A percentile compares a stretch with the other conserved stretches of the same genome.
phyloP scores from a whole-genome alignment of 1,140 invertebrate genomes.

The Drosophila repleta region DNA sequence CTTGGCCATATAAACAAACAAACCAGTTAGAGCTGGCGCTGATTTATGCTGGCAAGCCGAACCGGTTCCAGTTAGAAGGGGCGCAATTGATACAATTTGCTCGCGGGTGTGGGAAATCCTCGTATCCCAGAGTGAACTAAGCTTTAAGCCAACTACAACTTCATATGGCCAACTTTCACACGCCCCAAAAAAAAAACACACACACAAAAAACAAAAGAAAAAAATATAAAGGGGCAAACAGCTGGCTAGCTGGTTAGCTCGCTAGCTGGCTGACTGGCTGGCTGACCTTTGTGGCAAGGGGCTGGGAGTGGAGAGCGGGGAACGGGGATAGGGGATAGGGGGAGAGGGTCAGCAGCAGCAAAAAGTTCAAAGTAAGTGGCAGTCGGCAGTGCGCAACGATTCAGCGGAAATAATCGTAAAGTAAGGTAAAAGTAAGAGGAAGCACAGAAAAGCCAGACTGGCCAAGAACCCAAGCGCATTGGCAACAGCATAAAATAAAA shows the following conservation, averaged over 20 bases:
- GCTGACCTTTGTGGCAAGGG: neutral
- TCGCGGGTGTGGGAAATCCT: constrained; percentile 69
- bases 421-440: constrained; percentile 55
- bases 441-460: constrained; percentile 7
- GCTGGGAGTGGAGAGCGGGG: neutral
- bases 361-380: constrained; percentile 74
- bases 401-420: constrained; percentile 81
- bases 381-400: constrained; percentile 62
- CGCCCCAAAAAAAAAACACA: constrained; percentile 49
- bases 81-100: constrained; percentile 77
- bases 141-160: constrained; percentile 2
- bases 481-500: constrained; percentile 74
- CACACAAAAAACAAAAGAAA: constrained; percentile 2
- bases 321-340: neutral
- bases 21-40: constrained; percentile 68
- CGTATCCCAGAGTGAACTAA: constrained; percentile 11
- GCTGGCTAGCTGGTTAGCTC: neutral
- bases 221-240: constrained; percentile 3
- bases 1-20: constrained; percentile 68
- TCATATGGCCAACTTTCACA: constrained; percentile 66
- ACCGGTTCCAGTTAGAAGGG: constrained; percentile 55
- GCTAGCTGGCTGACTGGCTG: no score
- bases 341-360: constrained; percentile 36
- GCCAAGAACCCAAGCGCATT: constrained; percentile 24
- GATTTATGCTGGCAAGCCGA: constrained; percentile 67